A percentile compares a stretch with the other conserved stretches of the same genome.
These are phyloP conservation scores for Daubentonia madagascariensis DNA, from an alignment of 2,113 vertebrate species.

Conservation along the genomic window DNA sequence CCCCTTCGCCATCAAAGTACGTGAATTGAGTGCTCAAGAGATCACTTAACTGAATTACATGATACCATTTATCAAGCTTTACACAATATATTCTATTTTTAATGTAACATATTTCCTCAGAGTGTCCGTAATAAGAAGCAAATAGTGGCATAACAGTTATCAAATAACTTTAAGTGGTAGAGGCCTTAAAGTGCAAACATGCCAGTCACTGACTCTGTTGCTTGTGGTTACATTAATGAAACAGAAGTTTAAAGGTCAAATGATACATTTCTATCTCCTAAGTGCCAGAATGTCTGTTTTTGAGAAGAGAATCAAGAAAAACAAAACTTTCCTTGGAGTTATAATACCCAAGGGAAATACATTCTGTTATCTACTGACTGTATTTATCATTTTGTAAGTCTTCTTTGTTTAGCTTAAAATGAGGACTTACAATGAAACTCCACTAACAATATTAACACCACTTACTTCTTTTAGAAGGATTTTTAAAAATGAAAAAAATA, in stretches of 20 bases:
- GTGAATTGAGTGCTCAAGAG: not conserved
- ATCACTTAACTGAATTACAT: not conserved
- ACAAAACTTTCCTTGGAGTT: not conserved
- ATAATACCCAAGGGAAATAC: not conserved
- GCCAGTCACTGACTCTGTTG: not conserved
- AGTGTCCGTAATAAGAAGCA: conserved; percentile 4
- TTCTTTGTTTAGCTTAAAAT: not conserved
- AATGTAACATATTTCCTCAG: fast-evolving
- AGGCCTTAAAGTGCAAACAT: not conserved
- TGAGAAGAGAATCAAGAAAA: not conserved
- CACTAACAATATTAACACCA: not conserved
- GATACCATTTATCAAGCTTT: not conserved
- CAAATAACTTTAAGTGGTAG: not conserved
- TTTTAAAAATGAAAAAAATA: not conserved
- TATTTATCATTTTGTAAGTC: not conserved
- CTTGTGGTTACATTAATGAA: conserved; percentile 44
- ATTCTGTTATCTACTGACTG: fast-evolving
- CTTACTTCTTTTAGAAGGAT: no score
- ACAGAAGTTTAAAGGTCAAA: conserved; percentile 1
- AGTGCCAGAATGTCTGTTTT: not conserved
- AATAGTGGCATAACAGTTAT: not conserved
- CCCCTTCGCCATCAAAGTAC: not conserved
- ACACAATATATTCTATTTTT: fast-evolving
- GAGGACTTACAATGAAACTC: not conserved
- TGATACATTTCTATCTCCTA: not conserved